A percentile compares a stretch with the other conserved stretches of the same genome.
phyloP scores from a whole-genome alignment of 2,888 invertebrate genomes.

The Panzeria rudis region DNA sequence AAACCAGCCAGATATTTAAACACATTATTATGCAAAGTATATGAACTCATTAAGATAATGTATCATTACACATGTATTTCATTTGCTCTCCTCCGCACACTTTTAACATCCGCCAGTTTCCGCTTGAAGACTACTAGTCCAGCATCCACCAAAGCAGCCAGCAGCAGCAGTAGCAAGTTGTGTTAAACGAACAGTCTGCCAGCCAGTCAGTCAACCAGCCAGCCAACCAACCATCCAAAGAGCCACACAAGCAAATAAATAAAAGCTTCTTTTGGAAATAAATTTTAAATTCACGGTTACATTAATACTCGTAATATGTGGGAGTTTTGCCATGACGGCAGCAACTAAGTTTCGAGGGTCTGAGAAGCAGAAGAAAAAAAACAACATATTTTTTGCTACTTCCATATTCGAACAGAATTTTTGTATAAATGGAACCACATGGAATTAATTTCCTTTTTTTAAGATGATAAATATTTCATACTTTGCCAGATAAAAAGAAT shows the following conservation, averaged over 20 bases:
- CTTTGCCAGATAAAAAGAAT: constrained; percentile 36
- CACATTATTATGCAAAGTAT: constrained; percentile 60
- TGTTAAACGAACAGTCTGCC: constrained; percentile 14
- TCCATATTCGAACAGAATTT: not conserved
- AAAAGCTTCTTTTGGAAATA: constrained; percentile 39
- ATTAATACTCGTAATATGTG: constrained; percentile 26
- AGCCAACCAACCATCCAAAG: constrained; percentile 4
- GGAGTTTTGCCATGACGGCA: constrained; percentile 21
- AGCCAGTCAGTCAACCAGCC: not conserved
- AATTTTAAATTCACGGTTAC: constrained; percentile 64
- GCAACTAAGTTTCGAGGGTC: not conserved
- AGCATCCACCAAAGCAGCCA: not conserved
- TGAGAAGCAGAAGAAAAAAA: not conserved
- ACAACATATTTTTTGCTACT: constrained; percentile 20
- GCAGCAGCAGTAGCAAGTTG: not conserved
- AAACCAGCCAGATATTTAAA: constrained; percentile 37
- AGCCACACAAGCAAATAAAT: constrained; percentile 28
- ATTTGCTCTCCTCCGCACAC: not conserved
- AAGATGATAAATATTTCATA: constrained; percentile 46
- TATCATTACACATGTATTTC: constrained; percentile 48
- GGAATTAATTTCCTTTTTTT: constrained; percentile 51
- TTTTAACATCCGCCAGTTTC: not conserved
- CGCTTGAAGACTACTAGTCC: not conserved
- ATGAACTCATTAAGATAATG: constrained; percentile 70
- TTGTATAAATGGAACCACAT: constrained; percentile 28